phyloP scores from a whole-genome alignment of 2,888 invertebrate species.

The Apamea epomidion region DNA sequence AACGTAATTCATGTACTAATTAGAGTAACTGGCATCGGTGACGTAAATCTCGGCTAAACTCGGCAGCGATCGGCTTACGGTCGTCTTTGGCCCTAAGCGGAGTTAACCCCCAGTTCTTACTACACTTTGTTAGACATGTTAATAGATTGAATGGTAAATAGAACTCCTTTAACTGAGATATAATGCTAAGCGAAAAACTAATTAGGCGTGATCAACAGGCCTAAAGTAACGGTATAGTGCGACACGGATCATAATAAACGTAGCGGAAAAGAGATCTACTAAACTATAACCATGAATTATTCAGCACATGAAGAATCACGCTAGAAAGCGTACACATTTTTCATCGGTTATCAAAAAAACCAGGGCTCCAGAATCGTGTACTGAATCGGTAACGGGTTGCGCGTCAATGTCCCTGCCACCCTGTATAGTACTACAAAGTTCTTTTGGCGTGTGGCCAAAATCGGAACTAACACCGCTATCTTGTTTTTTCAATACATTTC shows the following conservation, averaged over 20 bases:
- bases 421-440: no score
- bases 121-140: slow-evolving; percentile 44
- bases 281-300: neutral
- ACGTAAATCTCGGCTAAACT: slow-evolving; percentile 49
- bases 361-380: no score
- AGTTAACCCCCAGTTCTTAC: slow-evolving; percentile 60
- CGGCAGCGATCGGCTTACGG: slow-evolving; percentile 53
- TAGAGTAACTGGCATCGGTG: slow-evolving; percentile 33
- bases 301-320: no score
- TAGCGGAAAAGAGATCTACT: neutral
- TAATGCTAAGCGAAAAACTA: neutral
- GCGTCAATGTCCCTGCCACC: no score
- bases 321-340: no score
- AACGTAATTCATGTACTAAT: slow-evolving; percentile 42
- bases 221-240: neutral
- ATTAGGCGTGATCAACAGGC: neutral
- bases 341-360: no score
- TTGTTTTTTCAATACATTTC: no score
- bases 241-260: neutral
- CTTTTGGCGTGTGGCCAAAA: no score
- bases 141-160: slow-evolving; percentile 48
- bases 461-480: no score
- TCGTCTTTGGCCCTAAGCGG: slow-evolving; percentile 48
- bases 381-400: no score
- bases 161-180: slow-evolving; percentile 1